These are phyloP conservation scores for Watsonalla cultraria DNA, from an alignment of 2,888 invertebrate species.

Conservation along the genomic window DNA sequence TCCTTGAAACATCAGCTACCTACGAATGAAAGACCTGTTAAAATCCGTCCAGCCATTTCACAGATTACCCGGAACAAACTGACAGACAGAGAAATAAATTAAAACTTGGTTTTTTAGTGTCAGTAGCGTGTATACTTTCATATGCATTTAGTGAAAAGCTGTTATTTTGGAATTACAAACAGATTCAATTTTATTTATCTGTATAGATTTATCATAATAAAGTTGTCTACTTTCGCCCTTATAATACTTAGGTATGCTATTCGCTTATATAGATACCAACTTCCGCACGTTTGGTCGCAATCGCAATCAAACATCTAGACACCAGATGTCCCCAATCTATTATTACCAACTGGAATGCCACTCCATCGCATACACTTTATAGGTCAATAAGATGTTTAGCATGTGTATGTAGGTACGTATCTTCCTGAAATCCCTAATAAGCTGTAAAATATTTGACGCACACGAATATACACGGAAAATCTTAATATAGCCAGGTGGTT, in stretches of 20 bases:
- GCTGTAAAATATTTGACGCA: not conserved
- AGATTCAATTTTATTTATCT: too few species aligned
- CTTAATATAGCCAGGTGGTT: not conserved
- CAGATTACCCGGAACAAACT: too few species aligned
- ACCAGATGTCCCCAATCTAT: not conserved
- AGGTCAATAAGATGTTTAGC: not conserved
- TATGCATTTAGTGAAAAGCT: too few species aligned
- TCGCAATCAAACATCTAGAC: not conserved
- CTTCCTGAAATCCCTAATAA: not conserved
- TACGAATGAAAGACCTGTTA: too few species aligned
- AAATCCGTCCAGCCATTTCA: too few species aligned
- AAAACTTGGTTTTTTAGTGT: too few species aligned
- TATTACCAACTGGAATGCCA: not conserved
- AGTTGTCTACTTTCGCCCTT: not conserved
- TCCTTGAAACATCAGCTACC: too few species aligned
- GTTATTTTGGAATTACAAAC: too few species aligned
- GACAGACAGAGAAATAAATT: too few species aligned
- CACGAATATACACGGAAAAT: not conserved
- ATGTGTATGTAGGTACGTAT: not conserved
- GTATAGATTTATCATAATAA: too few species aligned
- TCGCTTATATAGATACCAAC: not conserved
- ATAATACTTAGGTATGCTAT: not conserved
- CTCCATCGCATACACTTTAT: not conserved
- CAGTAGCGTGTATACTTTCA: too few species aligned
- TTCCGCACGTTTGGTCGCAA: not conserved